These are phyloP conservation scores for Pomatostomus ruficeps DNA, from an alignment of 2,113 vertebrate genomes.

Conservation along the genomic window DNA sequence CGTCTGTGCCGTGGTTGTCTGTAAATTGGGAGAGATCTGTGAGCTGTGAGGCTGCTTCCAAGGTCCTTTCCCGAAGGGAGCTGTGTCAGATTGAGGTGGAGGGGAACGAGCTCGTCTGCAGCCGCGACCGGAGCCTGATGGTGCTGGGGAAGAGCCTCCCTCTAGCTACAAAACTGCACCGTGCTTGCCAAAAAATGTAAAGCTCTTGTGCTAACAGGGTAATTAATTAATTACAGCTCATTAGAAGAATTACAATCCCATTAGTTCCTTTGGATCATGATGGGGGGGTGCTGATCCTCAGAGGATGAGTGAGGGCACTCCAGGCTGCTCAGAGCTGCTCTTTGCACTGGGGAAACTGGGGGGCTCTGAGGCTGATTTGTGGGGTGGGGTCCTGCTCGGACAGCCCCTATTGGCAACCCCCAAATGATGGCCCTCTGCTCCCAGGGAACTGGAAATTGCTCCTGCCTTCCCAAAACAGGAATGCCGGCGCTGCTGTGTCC, in stretches of 20 bases:
- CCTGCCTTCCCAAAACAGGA: neutral
- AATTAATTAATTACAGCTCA: conserved; percentile 58
- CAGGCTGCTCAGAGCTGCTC: neutral
- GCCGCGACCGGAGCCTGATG: fast-evolving
- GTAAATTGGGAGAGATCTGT: neutral
- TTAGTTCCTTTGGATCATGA: neutral
- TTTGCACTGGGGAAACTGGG: neutral
- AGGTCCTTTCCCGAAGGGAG: neutral
- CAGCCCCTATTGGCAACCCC: neutral
- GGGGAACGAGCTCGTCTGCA: neutral
- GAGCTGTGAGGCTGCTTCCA: neutral
- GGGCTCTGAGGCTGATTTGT: neutral
- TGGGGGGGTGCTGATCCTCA: neutral
- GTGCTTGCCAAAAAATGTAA: conserved; percentile 12
- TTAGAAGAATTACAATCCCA: conserved; percentile 30
- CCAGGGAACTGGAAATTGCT: neutral
- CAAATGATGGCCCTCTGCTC: neutral
- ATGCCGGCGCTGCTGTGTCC: neutral
- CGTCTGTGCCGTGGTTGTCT: neutral
- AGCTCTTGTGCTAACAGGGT: conserved; percentile 14
- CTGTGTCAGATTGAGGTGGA: fast-evolving
- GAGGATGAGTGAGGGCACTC: neutral
- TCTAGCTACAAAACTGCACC: neutral
- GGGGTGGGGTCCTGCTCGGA: neutral
- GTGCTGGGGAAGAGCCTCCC: neutral